These are phyloP conservation scores for Prinia subflava DNA, from an alignment of 2,113 vertebrate species.

Conservation along the genomic window DNA sequence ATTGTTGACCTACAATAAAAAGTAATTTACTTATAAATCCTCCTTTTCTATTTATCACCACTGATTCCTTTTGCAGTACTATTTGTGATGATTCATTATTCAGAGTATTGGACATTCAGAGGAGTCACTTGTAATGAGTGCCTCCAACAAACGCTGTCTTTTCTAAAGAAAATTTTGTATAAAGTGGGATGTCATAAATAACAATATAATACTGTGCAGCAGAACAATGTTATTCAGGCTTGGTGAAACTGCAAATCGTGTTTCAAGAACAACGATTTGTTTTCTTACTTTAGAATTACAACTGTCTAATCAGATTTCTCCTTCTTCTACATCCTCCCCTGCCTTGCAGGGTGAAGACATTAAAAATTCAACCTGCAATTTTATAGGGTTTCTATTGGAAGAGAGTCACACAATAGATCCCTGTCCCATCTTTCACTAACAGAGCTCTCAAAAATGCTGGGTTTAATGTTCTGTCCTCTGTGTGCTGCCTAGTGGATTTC, in stretches of 20 bases:
- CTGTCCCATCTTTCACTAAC: background rate
- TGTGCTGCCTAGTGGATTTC: background rate
- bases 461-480: background rate
- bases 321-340: background rate
- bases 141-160: background rate
- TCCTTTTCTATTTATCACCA: background rate
- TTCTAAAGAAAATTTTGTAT: background rate
- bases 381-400: background rate
- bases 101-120: background rate
- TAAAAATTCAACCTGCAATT: background rate
- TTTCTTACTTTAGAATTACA: background rate
- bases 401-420: background rate
- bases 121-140: background rate
- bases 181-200: background rate
- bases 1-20: background rate
- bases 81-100: background rate
- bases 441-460: background rate
- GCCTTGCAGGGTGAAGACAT: background rate
- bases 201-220: background rate
- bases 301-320: background rate
- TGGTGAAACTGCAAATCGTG: background rate
- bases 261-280: background rate
- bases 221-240: background rate
- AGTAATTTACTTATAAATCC: background rate
- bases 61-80: background rate